Conservation (phyloP, 2,113 vertebrate species). For the Balaeniceps rex region DNA sequence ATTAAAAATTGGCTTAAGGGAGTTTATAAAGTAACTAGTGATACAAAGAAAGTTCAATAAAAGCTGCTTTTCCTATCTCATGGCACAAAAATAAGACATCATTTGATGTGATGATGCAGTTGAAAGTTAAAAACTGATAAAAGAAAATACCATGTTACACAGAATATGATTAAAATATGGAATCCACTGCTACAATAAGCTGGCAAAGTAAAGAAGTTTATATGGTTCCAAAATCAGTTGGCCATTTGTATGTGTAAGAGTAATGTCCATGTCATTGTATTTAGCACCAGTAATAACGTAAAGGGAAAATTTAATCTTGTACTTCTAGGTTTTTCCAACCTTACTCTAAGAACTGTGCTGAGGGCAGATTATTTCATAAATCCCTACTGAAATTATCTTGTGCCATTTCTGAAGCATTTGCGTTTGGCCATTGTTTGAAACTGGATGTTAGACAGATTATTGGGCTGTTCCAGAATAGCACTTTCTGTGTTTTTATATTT, state of each 20-base stretch:
- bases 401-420: not conserved
- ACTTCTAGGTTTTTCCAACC: not conserved
- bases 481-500: not conserved
- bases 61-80: not conserved
- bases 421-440: not conserved
- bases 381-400: not conserved
- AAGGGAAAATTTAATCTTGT: not conserved
- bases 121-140: not conserved
- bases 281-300: not conserved
- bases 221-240: not conserved
- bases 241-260: not conserved
- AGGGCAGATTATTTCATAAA: not conserved
- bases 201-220: not conserved
- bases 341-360: not conserved
- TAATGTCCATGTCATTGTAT: not conserved
- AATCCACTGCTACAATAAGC: not conserved
- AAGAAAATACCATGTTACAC: not conserved
- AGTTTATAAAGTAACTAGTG: not conserved
- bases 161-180: not conserved
- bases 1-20: not conserved
- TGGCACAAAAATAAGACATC: not conserved
- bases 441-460: not conserved
- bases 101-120: not conserved
- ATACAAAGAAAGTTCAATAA: not conserved
- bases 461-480: not conserved